Percentiles rank a stretch among this genome's conserved stretches.
These are phyloP conservation scores for Polylopha cassiicola DNA, from an alignment of 2,888 invertebrate genomes.

Conservation along the genomic window DNA sequence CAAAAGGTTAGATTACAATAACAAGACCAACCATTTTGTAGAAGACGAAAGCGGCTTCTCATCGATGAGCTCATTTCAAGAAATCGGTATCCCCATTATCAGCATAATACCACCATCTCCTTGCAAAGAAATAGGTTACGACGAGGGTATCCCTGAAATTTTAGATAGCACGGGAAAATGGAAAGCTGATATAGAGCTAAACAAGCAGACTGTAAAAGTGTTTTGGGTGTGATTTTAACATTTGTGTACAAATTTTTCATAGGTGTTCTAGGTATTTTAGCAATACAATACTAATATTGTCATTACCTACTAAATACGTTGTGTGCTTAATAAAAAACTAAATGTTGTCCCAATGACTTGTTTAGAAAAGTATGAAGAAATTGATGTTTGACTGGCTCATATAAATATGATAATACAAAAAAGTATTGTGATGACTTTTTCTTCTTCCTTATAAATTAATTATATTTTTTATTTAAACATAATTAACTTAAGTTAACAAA, in stretches of 20 bases:
- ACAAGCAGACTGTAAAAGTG: slow-evolving; percentile 64
- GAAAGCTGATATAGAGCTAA: slow-evolving; percentile 54
- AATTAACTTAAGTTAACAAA: too few species aligned
- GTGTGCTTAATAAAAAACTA: too few species aligned
- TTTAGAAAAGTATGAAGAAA: too few species aligned
- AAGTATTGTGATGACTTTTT: neutral
- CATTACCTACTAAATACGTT: too few species aligned
- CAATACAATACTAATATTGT: neutral
- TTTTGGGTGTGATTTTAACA: slow-evolving; percentile 60
- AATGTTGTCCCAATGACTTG: too few species aligned
- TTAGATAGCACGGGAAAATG: slow-evolving; percentile 51
- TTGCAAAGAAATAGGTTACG: slow-evolving; percentile 58
- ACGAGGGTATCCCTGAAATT: slow-evolving; percentile 48
- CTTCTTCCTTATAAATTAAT: neutral
- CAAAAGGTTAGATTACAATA: slow-evolving; percentile 51
- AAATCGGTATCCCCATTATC: slow-evolving; percentile 83
- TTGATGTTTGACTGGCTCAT: too few species aligned
- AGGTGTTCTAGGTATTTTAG: too few species aligned
- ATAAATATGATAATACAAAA: too few species aligned
- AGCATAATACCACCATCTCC: slow-evolving; percentile 70
- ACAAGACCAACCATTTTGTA: slow-evolving; percentile 49
- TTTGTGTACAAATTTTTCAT: slow-evolving; percentile 40
- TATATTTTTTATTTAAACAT: slow-evolving; percentile 5
- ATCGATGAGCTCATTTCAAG: slow-evolving; percentile 90
- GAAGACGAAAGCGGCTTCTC: slow-evolving; percentile 93